Evolutionary conservation across 2,797 vertebrate genomes (phyloP).

Genomic region (Halcyon leucocephala): DNA sequence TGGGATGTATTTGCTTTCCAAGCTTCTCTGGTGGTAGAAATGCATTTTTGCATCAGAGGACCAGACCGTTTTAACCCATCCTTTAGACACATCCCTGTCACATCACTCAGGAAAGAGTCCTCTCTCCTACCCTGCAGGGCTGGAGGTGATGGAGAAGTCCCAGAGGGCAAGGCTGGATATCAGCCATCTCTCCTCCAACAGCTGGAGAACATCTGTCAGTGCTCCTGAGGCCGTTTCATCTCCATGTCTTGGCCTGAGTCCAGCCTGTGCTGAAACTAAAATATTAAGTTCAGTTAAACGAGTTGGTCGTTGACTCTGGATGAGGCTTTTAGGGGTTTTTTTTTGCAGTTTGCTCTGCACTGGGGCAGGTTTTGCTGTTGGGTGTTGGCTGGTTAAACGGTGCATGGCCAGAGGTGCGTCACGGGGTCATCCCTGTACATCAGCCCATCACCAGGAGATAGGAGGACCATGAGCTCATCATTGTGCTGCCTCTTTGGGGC

Average conservation of each 20-base stretch:
- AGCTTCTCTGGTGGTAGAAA: neutral
- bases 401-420: neutral
- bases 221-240: neutral
- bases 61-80: neutral
- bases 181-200: neutral
- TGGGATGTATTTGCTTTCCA: neutral
- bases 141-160: neutral
- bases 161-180: fast-evolving
- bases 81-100: neutral
- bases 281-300: neutral
- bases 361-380: neutral
- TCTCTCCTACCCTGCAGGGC: neutral
- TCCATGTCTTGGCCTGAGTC: neutral
- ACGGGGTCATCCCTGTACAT: neutral
- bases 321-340: neutral
- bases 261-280: neutral
- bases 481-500: neutral
- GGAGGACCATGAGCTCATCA: neutral
- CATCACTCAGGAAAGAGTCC: neutral
- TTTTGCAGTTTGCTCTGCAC: neutral
- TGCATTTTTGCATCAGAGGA: neutral
- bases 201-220: neutral
- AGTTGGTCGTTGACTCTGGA: neutral
- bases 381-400: neutral
- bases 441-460: neutral